A percentile compares a stretch with the other conserved stretches of the same genome.
These are phyloP conservation scores for Myotis myotis DNA, from an alignment of 2,797 vertebrate species.

Conservation along the genomic window DNA sequence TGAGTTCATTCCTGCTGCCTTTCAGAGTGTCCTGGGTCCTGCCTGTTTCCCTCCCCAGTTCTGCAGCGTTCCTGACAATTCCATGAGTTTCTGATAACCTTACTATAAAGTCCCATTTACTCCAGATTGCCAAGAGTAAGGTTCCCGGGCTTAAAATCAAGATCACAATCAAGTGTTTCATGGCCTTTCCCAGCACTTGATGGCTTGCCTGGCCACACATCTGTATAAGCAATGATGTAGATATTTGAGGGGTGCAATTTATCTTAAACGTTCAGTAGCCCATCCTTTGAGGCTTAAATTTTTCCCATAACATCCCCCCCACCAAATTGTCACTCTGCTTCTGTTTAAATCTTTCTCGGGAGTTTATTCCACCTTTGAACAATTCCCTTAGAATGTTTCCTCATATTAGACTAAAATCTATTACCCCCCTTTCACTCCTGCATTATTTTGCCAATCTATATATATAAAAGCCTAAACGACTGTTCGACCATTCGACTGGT, in stretches of 20 bases:
- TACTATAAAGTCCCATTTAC: neutral
- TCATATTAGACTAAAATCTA: neutral
- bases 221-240: neutral
- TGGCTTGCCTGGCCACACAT: neutral
- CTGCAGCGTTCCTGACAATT: neutral
- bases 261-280: neutral
- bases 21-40: no score
- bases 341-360: neutral
- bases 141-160: neutral
- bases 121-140: neutral
- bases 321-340: neutral
- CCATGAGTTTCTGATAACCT: neutral
- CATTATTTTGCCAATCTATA: neutral
- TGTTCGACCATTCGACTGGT: rapidly evolving
- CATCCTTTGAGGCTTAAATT: neutral
- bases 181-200: neutral
- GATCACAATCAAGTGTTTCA: neutral
- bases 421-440: neutral
- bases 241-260: no score
- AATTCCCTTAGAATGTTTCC: neutral
- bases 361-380: neutral
- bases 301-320: neutral
- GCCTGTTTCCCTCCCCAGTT: neutral
- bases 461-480: no score
- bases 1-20: no score